Percentiles rank a stretch among this genome's conserved stretches.
phyloP scores from a whole-genome alignment of 2,797 vertebrate genomes.

The Lepus townsendii region DNA sequence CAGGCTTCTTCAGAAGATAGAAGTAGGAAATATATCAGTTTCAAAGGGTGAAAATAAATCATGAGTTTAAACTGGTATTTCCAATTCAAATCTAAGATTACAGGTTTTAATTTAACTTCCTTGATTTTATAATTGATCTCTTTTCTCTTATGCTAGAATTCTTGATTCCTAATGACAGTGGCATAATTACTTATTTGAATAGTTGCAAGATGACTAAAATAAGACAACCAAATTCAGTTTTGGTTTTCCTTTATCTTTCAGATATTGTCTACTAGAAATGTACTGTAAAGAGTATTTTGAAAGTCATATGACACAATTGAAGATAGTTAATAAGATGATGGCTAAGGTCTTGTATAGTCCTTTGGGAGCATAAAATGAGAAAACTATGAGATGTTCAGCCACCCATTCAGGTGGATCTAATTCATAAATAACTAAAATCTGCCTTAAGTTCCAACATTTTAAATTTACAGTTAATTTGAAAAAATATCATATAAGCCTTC shows the following conservation, averaged over 20 bases:
- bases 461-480: slow-evolving; percentile 48
- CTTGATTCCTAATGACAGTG: slow-evolving; percentile 74
- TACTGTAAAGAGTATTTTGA: slow-evolving; percentile 8
- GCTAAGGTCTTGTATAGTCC: not conserved
- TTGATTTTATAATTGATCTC: slow-evolving; percentile 75
- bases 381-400: not conserved
- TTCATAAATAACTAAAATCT: slow-evolving; percentile 62
- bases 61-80: slow-evolving; percentile 69
- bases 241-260: slow-evolving; percentile 35
- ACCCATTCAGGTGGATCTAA: slow-evolving; percentile 22
- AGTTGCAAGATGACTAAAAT: slow-evolving; percentile 60
- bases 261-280: slow-evolving; percentile 52
- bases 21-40: slow-evolving; percentile 39
- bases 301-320: slow-evolving; percentile 22
- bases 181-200: slow-evolving; percentile 65
- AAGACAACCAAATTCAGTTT: slow-evolving; percentile 45
- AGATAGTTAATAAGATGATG: not conserved
- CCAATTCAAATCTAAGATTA: slow-evolving; percentile 66
- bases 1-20: not conserved
- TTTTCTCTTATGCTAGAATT: slow-evolving; percentile 69
- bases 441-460: slow-evolving; percentile 57
- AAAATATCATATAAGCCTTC: slow-evolving; percentile 42
- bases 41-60: slow-evolving; percentile 56
- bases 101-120: slow-evolving; percentile 67
- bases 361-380: slow-evolving; percentile 10